Percentiles rank a stretch among this genome's conserved stretches.
Evolutionary conservation across 2,797 vertebrate species (phyloP).

Genomic region (Falco novaeseelandiae): DNA sequence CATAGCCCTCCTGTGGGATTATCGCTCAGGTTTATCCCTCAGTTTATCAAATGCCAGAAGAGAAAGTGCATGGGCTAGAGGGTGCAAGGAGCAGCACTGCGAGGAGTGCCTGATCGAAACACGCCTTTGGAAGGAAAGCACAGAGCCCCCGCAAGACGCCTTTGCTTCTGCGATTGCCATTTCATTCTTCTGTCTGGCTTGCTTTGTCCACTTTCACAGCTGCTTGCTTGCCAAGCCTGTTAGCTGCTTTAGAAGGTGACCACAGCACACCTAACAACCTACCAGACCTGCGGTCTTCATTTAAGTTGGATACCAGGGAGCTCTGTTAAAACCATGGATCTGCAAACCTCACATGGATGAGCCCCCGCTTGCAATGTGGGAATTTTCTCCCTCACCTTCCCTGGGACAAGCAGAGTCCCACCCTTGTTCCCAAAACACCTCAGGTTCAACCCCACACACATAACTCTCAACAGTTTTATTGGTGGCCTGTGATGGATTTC

Average conservation of each 20-base stretch:
- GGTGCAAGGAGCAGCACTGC: fast-evolving
- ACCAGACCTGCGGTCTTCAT: fast-evolving
- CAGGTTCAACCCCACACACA: fast-evolving
- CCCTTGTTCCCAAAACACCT: not conserved
- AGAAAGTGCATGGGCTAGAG: fast-evolving
- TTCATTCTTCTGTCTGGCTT: not conserved
- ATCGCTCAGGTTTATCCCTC: not conserved
- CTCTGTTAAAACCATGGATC: not conserved
- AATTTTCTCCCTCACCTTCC: not conserved
- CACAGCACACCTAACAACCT: fast-evolving
- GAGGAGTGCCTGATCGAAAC: not conserved
- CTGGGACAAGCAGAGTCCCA: not conserved
- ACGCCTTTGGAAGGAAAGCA: fast-evolving
- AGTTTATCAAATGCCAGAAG: not conserved
- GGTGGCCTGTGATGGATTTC: not conserved
- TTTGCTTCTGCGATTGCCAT: not conserved
- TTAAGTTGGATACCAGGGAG: not conserved
- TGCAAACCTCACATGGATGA: not conserved
- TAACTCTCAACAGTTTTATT: not conserved
- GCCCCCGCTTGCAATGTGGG: fast-evolving
- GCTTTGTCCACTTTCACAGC: not conserved
- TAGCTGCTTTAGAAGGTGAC: not conserved
- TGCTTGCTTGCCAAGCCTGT: not conserved
- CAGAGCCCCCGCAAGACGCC: not conserved
- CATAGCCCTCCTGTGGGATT: not conserved